These are phyloP conservation scores for Ennomos quercinarius DNA, from an alignment of 2,888 invertebrate genomes.

Conservation along the genomic window DNA sequence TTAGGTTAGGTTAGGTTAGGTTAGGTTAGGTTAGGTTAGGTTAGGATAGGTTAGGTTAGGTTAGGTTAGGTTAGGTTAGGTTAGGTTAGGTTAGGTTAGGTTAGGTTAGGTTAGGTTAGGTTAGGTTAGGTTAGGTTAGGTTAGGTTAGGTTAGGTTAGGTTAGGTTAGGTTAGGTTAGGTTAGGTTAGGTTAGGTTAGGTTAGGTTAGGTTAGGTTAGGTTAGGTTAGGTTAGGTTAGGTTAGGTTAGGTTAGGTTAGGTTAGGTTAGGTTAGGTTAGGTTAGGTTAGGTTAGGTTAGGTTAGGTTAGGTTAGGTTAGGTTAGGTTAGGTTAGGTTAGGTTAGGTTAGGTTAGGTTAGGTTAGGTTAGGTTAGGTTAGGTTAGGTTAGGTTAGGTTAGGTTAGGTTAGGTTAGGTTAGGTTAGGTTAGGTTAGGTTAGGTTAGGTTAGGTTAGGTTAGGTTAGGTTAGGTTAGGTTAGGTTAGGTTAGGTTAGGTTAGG, in stretches of 20 bases:
- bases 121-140: conserved; percentile 35
- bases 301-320: conserved; percentile 28
- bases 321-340: conserved; percentile 27
- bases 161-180: conserved; percentile 25
- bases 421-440: conserved; percentile 15
- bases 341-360: conserved; percentile 28
- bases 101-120: conserved; percentile 41
- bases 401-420: conserved; percentile 11
- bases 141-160: conserved; percentile 19
- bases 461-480: conserved; percentile 15
- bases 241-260: conserved; percentile 38
- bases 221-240: conserved; percentile 31
- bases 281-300: conserved; percentile 29
- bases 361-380: conserved; percentile 25
- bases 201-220: conserved; percentile 28
- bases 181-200: conserved; percentile 27
- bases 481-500: conserved; percentile 21
- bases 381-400: conserved; percentile 26
- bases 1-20: too few relatives aligned
- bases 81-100: conserved; percentile 40
- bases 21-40: too few relatives aligned
- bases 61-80: conserved; percentile 38
- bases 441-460: conserved; percentile 15
- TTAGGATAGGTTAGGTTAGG: conserved; percentile 40
- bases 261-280: conserved; percentile 30